Percentiles rank a stretch among this genome's conserved stretches.
Evolutionary conservation across 35 echinoderm and acorn worm genomes (phyloP).

Genomic region (Apostichopus parvimensis): DNA sequence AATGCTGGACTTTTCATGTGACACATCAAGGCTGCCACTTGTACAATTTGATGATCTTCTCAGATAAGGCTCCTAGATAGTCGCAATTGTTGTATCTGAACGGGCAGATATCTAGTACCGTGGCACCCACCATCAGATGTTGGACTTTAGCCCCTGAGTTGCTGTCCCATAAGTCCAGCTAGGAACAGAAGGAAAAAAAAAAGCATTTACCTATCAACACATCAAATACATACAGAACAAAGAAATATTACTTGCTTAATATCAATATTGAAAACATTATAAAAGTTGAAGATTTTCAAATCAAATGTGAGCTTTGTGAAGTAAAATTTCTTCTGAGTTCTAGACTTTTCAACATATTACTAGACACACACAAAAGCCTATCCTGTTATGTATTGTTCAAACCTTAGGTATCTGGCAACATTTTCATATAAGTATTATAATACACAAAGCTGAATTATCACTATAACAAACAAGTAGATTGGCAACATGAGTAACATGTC

Average conservation of each 20-base stretch:
- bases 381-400: no score
- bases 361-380: no score
- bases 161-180: conserved; percentile 85
- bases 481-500: no score
- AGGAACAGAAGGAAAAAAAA: conserved; percentile 20
- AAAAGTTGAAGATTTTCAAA: no score
- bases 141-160: conserved; percentile 66
- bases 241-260: neutral
- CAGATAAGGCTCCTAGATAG: conserved; percentile 78
- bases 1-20: neutral
- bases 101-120: conserved; percentile 83
- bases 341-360: no score
- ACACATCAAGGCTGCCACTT: conserved; percentile 51
- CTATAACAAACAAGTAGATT: no score
- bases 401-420: no score
- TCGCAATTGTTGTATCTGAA: conserved; percentile 59
- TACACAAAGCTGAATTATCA: no score
- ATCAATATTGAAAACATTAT: no score
- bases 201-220: neutral
- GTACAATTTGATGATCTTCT: conserved; percentile 88
- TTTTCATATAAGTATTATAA: no score
- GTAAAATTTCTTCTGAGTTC: no score
- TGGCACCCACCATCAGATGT: conserved; percentile 61
- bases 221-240: neutral
- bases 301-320: no score